Conservation (phyloP, 2,797 vertebrate species). For the Crenuchus spilurus region DNA sequence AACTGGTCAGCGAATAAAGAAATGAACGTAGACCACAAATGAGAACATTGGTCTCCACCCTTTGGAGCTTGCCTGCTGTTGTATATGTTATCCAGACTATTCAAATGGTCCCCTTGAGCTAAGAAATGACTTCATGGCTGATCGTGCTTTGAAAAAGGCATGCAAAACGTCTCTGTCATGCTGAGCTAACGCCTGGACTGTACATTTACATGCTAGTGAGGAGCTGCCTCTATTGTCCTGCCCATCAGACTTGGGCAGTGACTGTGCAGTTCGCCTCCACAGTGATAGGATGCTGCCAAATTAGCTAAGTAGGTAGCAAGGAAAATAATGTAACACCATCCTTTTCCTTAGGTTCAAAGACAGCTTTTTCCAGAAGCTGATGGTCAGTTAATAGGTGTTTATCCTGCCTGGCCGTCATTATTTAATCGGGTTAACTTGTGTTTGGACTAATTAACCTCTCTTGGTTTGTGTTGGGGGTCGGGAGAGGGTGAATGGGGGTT, state of each 20-base stretch:
- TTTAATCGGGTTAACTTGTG: conserved; percentile 1
- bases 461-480: neutral
- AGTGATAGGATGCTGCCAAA: neutral
- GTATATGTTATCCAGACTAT: neutral
- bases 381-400: conserved; percentile 22
- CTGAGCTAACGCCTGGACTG: neutral
- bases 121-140: neutral
- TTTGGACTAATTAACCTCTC: neutral
- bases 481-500: neutral
- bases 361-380: neutral
- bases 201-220: conserved; percentile 15
- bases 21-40: no score
- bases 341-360: neutral
- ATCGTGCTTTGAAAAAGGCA: neutral
- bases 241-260: neutral
- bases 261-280: conserved; percentile 4
- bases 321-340: neutral
- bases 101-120: neutral
- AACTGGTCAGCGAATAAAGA: no score
- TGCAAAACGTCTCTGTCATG: neutral
- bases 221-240: conserved; percentile 18
- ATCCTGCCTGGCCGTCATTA: neutral
- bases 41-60: neutral
- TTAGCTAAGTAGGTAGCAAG: neutral
- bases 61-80: neutral